Evolutionary conservation across 2,888 invertebrate genomes (phyloP), one percentile per base, ranked within the genome.

Genomic region (Eumerus sabulonum): DNA sequence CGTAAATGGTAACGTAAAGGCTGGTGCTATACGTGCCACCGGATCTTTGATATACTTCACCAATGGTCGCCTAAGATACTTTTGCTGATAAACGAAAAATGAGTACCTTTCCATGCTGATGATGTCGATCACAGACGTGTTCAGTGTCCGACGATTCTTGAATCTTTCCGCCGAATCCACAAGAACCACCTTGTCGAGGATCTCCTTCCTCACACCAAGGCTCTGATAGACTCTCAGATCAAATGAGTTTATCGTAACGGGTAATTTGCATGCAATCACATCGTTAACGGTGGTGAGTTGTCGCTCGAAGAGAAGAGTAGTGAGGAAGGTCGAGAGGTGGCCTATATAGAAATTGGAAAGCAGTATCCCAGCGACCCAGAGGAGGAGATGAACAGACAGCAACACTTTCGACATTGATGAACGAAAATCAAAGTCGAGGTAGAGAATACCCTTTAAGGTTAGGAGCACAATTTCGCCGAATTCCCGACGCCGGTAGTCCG

Each of bases 261-360:
- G 51, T 1, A 82, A 45, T 45, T 81, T 71, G 1, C 56, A 57
- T 14, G 53, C 63, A 54, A 77, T 82, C 3, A 82, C 35, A n/a
- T 84, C 84, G 9, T 81, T 82, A 53, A 84, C 5, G 18, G 66
- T 76, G 13, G 83, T 76, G 0, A 84, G 77, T 50, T 82, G 83
- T 5, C 54, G 9, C 18, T 83, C 82, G 0, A 72, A 50, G 2
- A 83, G 84, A 0, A 83, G 79, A 0, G 84, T 82, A 0, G 86
- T 84, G 4, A 87, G 74, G 64, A 83, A 87, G 53, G 87, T 87
- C 13, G 87, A 76, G 82, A 87, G 82, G 40, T 85, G 85, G 0
- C 85, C 83, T 16, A 84, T 71, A 53, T 84, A 87, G 84, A 86
- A 81, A 40, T 85, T 87, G 35, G 87, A 85, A 0, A 73, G 71